These are phyloP conservation scores for Hyposoter dolosus DNA, from an alignment of 2,888 invertebrate genomes.

Conservation along the genomic window DNA sequence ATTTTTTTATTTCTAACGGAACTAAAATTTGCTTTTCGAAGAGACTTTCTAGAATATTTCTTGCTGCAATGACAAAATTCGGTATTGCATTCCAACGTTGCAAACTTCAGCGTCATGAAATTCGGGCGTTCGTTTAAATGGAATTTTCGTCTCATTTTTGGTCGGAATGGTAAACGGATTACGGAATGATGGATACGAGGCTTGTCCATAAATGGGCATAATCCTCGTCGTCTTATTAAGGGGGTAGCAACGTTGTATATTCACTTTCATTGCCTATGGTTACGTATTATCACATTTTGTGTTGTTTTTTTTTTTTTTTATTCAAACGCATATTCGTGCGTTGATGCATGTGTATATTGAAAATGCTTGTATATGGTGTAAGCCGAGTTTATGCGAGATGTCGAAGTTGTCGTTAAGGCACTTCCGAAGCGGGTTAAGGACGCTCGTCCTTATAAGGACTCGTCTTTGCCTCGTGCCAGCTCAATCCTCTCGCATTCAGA, in stretches of 20 bases:
- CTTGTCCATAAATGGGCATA: conserved; percentile 81
- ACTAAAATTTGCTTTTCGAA: no score
- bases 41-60: no score
- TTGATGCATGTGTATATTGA: neutral
- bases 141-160: conserved; percentile 31
- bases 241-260: conserved; percentile 60
- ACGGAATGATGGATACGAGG: conserved; percentile 75
- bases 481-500: conserved; percentile 59
- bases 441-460: conserved; percentile 83
- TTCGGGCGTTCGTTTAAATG: conserved; percentile 48
- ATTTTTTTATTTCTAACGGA: neutral
- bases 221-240: conserved; percentile 64
- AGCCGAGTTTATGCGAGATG: conserved; percentile 48
- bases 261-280: conserved; percentile 48
- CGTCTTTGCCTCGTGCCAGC: conserved; percentile 78
- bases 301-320: neutral
- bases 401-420: conserved; percentile 63
- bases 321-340: neutral
- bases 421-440: conserved; percentile 84
- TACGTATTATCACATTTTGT: conserved; percentile 34
- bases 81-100: neutral
- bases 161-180: conserved; percentile 68
- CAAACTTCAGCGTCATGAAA: neutral
- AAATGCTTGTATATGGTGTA: conserved; percentile 1
- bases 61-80: no score